These are phyloP conservation scores for Anguilla rostrata DNA, from an alignment of 2,113 vertebrate species.

Conservation along the genomic window DNA sequence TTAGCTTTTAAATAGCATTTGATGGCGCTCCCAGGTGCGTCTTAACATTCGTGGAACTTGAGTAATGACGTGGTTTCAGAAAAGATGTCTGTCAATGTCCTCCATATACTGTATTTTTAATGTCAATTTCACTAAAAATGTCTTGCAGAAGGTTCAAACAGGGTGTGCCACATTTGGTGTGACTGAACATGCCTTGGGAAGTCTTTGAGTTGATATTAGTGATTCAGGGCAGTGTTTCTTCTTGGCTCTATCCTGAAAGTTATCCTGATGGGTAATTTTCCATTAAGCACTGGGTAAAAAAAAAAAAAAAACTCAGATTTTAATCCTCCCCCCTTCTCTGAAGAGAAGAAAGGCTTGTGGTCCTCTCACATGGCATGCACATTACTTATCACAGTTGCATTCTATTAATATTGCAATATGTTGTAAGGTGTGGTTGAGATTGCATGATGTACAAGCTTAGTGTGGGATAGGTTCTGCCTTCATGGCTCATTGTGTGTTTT, in stretches of 20 bases:
- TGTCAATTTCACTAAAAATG: neutral
- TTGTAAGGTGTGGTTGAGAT: no score
- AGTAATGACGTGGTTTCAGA: neutral
- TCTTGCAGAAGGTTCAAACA: neutral
- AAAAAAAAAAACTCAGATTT: no score
- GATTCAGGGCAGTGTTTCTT: neutral
- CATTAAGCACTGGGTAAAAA: neutral
- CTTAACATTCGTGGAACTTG: neutral
- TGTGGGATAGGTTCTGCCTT: no score
- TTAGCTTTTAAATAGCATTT: neutral
- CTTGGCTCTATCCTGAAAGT: no score
- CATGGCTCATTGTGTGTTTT: no score
- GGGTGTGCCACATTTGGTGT: neutral
- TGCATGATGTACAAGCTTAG: no score
- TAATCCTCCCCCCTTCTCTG: no score
- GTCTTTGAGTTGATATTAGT: neutral
- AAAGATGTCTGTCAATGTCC: neutral
- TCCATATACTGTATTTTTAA: neutral
- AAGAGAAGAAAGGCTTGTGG: no score
- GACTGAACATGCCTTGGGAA: neutral
- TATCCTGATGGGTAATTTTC: neutral
- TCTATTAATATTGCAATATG: no score
- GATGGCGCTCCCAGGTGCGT: neutral
- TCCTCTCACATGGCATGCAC: no score
- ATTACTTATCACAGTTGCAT: no score